Evolutionary conservation across 2,888 invertebrate species (phyloP).

Genomic region (Uropetala carovei): DNA sequence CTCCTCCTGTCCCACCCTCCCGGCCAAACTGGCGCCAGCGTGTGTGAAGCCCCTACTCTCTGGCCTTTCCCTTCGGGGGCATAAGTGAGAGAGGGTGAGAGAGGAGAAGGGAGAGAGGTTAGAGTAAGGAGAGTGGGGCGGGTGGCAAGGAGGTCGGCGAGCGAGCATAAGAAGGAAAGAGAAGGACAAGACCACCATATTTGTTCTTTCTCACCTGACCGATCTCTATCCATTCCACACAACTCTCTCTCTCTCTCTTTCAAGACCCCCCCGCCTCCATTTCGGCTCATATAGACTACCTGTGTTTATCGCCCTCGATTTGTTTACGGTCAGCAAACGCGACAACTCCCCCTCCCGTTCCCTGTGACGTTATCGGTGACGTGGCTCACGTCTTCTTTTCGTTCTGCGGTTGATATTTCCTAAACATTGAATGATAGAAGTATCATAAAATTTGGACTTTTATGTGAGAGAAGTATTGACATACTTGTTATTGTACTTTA

Average conservation of each 20-base stretch:
- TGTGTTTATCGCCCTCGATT: not conserved
- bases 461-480: too few species aligned
- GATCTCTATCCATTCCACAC: not conserved
- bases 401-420: not conserved
- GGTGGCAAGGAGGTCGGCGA: not conserved
- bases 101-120: not conserved
- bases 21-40: not conserved
- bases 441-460: too few species aligned
- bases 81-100: not conserved
- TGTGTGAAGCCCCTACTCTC: slow-evolving; percentile 9
- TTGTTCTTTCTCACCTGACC: slow-evolving; percentile 35
- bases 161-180: not conserved
- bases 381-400: not conserved
- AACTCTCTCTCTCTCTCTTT: slow-evolving; percentile 6
- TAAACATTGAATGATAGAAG: too few species aligned
- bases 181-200: slow-evolving; percentile 33
- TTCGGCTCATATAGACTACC: not conserved
- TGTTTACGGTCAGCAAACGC: not conserved
- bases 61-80: slow-evolving; percentile 17
- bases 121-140: not conserved
- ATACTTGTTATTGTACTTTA: too few species aligned
- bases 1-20: slow-evolving; percentile 5
- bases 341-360: not conserved
- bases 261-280: not conserved
- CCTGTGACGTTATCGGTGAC: not conserved